These are phyloP conservation scores for Styela clava DNA, from an alignment of 23 tunicate genomes.

Conservation along the genomic window DNA sequence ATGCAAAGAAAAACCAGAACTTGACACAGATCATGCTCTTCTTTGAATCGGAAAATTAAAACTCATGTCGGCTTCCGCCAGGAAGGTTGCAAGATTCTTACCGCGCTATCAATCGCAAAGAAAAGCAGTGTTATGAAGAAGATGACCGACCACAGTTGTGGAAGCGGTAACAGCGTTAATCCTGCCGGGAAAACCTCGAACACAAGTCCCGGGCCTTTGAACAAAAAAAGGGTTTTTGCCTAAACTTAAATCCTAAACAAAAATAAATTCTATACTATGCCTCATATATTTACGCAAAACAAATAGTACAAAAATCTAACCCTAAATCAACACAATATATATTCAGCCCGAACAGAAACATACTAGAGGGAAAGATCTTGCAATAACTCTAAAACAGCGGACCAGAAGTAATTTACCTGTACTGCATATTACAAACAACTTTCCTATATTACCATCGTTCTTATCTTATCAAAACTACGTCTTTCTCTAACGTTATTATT, in stretches of 20 bases:
- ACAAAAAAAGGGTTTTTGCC: neutral
- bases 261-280: too few species aligned
- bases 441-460: too few species aligned
- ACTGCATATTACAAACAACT: too few species aligned
- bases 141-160: conserved; percentile 53
- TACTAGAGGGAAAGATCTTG: too few species aligned
- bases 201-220: conserved; percentile 67
- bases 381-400: too few species aligned
- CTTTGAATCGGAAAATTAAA: neutral
- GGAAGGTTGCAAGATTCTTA: conserved; percentile 13
- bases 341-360: too few species aligned
- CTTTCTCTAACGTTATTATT: too few species aligned
- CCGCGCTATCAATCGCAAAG: conserved; percentile 70
- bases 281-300: too few species aligned
- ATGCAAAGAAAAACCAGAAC: neutral
- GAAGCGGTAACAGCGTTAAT: conserved; percentile 39
- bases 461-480: too few species aligned
- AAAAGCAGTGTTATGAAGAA: conserved; percentile 69
- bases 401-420: too few species aligned
- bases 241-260: neutral
- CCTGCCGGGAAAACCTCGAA: conserved; percentile 79
- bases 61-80: neutral
- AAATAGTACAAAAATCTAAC: too few species aligned
- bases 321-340: too few species aligned
- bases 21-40: neutral